phyloP scores from a whole-genome alignment of 2,888 invertebrate species.

The Synanthedon vespiformis region DNA sequence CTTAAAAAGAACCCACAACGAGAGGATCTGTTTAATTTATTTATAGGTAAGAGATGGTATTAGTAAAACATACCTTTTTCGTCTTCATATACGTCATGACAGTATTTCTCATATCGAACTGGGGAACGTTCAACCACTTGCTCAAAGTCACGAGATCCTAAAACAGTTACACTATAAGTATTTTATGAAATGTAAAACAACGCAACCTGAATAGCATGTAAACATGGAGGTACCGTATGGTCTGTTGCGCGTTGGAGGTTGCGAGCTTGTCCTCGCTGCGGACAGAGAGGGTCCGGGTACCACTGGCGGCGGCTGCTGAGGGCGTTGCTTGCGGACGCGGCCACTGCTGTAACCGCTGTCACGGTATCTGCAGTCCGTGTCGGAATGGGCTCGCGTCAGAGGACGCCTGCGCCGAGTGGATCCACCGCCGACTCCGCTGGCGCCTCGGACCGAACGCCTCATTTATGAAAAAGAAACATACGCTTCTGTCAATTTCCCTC shows the following conservation, averaged over 20 bases:
- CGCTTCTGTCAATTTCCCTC: too few relatives aligned
- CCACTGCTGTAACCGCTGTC: constrained; percentile 58
- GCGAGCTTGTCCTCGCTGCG: constrained; percentile 25
- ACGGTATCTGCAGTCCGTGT: constrained; percentile 75
- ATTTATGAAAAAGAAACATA: not conserved
- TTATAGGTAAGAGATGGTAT: too few relatives aligned
- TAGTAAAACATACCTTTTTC: constrained; percentile 25
- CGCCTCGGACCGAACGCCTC: constrained; percentile 39
- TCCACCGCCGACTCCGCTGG: constrained; percentile 18
- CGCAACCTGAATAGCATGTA: too few relatives aligned
- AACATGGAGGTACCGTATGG: constrained; percentile 13
- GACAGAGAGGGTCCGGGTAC: constrained; percentile 5
- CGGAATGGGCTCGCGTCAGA: constrained; percentile 72
- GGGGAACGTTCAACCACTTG: constrained; percentile 34
- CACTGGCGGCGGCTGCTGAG: constrained; percentile 10
- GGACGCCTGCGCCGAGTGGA: constrained; percentile 21
- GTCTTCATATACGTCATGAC: constrained; percentile 29
- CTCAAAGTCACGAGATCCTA: constrained; percentile 34
- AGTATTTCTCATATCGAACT: constrained; percentile 25
- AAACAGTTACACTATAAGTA: not conserved
- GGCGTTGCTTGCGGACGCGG: constrained; percentile 24
- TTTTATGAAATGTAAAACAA: too few relatives aligned
- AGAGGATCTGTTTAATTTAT: too few relatives aligned
- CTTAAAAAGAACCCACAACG: not conserved
- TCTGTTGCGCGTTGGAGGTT: constrained; percentile 28